Evolutionary conservation across 2,888 invertebrate genomes (phyloP).

Genomic region (Scotopteryx bipunctaria): DNA sequence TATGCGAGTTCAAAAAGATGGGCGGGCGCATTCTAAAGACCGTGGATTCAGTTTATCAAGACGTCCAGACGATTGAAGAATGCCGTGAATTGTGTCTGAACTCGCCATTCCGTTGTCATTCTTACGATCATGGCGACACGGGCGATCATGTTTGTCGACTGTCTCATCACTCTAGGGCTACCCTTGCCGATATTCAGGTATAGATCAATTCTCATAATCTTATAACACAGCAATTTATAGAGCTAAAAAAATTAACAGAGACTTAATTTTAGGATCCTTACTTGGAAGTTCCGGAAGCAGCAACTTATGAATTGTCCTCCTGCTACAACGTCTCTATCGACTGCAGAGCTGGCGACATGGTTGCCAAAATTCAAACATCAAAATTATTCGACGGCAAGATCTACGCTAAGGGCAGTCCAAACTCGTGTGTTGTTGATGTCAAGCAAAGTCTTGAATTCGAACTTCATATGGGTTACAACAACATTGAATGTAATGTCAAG

Average conservation of each 20-base stretch:
- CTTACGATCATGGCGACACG: slow-evolving; percentile 96
- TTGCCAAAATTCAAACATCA: slow-evolving; percentile 95
- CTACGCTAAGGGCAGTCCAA: slow-evolving; percentile 96
- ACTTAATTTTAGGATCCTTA: slow-evolving; percentile 88
- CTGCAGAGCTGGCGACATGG: slow-evolving; percentile 96
- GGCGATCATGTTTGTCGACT: slow-evolving; percentile 96
- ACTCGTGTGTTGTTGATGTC: slow-evolving; percentile 95
- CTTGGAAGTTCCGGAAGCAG: slow-evolving; percentile 94
- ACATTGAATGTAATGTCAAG: slow-evolving; percentile 95
- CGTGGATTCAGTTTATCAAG: slow-evolving; percentile 96
- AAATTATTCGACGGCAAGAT: slow-evolving; percentile 97
- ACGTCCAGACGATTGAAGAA: slow-evolving; percentile 93
- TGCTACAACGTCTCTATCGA: slow-evolving; percentile 98
- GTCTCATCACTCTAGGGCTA: slow-evolving; percentile 95
- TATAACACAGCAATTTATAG: too few relatives aligned
- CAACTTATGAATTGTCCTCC: slow-evolving; percentile 95
- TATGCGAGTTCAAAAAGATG: slow-evolving; percentile 96
- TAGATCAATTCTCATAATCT: neutral
- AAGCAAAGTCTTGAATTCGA: slow-evolving; percentile 95
- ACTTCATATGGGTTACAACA: slow-evolving; percentile 95
- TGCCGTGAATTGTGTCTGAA: slow-evolving; percentile 94
- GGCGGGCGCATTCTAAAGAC: slow-evolving; percentile 95
- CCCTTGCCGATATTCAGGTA: slow-evolving; percentile 94
- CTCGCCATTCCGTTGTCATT: slow-evolving; percentile 95
- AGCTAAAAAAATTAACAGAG: neutral